Evolutionary conservation across 2,797 vertebrate species (phyloP).

Genomic region (Alcedo atthis): DNA sequence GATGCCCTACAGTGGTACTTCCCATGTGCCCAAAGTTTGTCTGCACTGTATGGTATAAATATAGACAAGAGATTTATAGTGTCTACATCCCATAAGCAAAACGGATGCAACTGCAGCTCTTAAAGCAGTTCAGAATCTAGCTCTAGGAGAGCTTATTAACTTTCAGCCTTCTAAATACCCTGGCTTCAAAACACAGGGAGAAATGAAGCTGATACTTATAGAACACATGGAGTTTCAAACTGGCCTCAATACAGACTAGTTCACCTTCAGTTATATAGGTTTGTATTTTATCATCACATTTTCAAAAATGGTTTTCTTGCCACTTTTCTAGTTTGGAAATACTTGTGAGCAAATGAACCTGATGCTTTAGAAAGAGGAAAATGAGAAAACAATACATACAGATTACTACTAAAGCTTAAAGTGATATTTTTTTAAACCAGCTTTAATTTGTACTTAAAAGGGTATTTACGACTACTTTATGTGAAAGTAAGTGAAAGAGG

Average conservation of each 20-base stretch:
- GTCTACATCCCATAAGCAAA: not conserved
- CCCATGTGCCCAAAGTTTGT: not conserved
- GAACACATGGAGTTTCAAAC: not conserved
- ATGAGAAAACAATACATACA: not conserved
- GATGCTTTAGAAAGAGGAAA: not conserved
- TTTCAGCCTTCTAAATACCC: not conserved
- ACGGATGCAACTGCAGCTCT: not conserved
- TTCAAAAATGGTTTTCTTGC: not conserved
- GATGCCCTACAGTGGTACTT: not conserved
- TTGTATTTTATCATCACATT: not conserved
- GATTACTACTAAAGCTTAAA: not conserved
- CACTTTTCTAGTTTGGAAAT: not conserved
- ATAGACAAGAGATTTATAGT: not conserved
- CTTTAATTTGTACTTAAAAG: not conserved
- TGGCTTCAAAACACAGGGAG: not conserved
- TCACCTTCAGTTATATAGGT: not conserved
- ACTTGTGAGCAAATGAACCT: accelerated
- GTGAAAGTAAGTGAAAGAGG: not conserved
- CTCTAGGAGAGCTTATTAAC: not conserved
- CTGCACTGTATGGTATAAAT: not conserved
- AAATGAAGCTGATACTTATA: not conserved
- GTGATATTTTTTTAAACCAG: not conserved
- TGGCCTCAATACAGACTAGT: not conserved
- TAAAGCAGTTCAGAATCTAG: not conserved
- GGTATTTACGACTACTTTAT: not conserved